Evolutionary conservation across 1,140 invertebrate genomes (phyloP), one percentile per base, ranked within the genome.

Genomic region (Globodera ellingtonae): DNA sequence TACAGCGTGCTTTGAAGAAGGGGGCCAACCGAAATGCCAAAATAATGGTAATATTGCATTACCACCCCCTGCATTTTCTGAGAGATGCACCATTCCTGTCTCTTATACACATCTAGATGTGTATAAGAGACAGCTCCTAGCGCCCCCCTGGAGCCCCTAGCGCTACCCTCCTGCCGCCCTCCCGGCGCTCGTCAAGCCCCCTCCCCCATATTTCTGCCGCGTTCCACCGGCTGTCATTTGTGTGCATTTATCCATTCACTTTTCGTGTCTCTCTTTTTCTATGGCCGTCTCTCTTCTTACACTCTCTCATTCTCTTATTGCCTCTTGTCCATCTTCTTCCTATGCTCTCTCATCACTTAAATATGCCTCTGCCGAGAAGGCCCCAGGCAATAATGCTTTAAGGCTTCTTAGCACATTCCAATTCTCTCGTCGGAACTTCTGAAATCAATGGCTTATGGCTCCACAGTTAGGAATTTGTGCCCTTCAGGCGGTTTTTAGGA

Each of bases 31-130:
- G 24, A 73, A 47, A 21, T 83, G 82, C 69, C 52, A 73, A 66
- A 83, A 83, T 48, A 62, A 84, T 24, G 81, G 56, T 62, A 52
- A 52, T 15, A 8, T 35, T 35, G 3, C 35, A 52, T 52, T 52
- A 52, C 8, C 4, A 52, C 52, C 15, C n/a, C 1, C 8, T 52
- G 4, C 52, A 52, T 52, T 35, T 35, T 35, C 35, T 35, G 35
- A 35, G 35, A 35, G 35, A 35, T 35, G 35, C 1, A 3, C 3
- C 3, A 3, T 35, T 35, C 3, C n/a, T n/a, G n/a, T n/a, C n/a
- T n/a, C n/a, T n/a, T n/a, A n/a, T n/a, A n/a, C n/a, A n/a, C n/a
- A n/a, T n/a, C n/a, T n/a, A n/a, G n/a, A n/a, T n/a, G n/a, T n/a
- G n/a, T n/a, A n/a, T n/a, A n/a, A n/a, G n/a, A n/a, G n/a, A n/a